These are phyloP conservation scores for Halcyon senegalensis DNA, from an alignment of 2,113 vertebrate genomes.

Conservation along the genomic window DNA sequence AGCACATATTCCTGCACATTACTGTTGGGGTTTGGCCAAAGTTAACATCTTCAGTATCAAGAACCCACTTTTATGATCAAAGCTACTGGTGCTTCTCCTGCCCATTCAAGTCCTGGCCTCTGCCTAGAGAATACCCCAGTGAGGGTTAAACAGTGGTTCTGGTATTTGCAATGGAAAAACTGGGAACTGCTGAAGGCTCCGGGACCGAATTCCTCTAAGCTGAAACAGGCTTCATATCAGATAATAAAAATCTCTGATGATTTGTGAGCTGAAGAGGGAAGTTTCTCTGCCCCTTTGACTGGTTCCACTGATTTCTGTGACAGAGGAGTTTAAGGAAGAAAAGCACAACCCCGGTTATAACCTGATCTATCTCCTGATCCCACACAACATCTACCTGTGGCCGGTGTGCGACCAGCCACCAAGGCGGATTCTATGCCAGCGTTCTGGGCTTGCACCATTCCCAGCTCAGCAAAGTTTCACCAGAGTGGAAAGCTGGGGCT, in stretches of 20 bases:
- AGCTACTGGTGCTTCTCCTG: neutral
- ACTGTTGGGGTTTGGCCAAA: neutral
- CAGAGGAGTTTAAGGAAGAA: neutral
- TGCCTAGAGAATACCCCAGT: neutral
- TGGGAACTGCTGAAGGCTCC: neutral
- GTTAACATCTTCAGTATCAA: neutral
- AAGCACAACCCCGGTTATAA: neutral
- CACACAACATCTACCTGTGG: neutral
- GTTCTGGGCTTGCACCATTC: neutral
- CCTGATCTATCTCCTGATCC: neutral
- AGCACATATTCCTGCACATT: neutral
- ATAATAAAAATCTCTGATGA: neutral
- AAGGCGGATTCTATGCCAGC: neutral
- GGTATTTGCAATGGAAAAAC: neutral
- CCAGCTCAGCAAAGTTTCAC: neutral
- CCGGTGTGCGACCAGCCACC: neutral
- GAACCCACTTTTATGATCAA: neutral
- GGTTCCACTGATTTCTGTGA: neutral
- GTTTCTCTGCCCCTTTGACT: neutral
- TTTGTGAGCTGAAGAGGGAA: neutral
- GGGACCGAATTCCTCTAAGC: neutral
- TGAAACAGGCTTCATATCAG: neutral
- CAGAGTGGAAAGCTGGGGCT: neutral
- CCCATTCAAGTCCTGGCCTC: neutral
- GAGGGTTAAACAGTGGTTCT: neutral